Conservation (phyloP, 2,797 vertebrate genomes). For the Spatula versicolor region DNA sequence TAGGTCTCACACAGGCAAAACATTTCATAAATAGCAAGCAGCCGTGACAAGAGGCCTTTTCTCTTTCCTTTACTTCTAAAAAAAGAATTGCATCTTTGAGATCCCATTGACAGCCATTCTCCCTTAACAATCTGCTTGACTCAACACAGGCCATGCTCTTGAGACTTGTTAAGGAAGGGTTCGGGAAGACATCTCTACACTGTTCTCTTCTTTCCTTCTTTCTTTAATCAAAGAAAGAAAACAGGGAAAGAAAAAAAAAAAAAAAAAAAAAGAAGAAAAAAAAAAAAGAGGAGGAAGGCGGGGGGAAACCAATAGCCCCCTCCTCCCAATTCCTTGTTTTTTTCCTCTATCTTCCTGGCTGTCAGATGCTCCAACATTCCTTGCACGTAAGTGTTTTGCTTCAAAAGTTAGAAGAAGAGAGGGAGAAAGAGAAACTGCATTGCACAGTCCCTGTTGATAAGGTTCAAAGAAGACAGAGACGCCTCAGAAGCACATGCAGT, state of each 20-base stretch:
- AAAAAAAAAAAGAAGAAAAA: neutral
- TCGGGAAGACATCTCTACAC: constrained; percentile 17
- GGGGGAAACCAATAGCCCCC: constrained; percentile 9
- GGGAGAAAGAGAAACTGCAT: constrained; percentile 57
- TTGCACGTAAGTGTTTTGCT: constrained; percentile 72
- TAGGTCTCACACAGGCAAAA: constrained; percentile 38
- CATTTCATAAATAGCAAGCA: constrained; percentile 28
- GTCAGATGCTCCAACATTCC: constrained; percentile 69
- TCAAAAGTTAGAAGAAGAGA: constrained; percentile 71
- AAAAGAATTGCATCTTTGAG: constrained; percentile 39
- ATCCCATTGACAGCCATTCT: constrained; percentile 53
- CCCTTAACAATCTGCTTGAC: constrained; percentile 59
- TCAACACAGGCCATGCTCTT: constrained; percentile 57
- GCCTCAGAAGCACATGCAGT: constrained; percentile 66
- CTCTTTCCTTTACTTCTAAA: constrained; percentile 34
- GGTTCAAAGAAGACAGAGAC: constrained; percentile 74
- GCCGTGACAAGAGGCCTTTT: constrained; percentile 43
- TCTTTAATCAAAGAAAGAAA: constrained; percentile 66
- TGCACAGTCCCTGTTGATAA: constrained; percentile 74
- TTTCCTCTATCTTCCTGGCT: constrained; percentile 24
- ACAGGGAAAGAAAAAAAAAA: neutral
- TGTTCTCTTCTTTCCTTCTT: constrained; percentile 39
- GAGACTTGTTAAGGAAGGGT: constrained; percentile 61
- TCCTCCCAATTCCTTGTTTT: constrained; percentile 38
- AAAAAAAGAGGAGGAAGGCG: neutral